These are phyloP conservation scores for Drosophila albomicans DNA, from an alignment of 1,140 invertebrate genomes.

Conservation along the genomic window DNA sequence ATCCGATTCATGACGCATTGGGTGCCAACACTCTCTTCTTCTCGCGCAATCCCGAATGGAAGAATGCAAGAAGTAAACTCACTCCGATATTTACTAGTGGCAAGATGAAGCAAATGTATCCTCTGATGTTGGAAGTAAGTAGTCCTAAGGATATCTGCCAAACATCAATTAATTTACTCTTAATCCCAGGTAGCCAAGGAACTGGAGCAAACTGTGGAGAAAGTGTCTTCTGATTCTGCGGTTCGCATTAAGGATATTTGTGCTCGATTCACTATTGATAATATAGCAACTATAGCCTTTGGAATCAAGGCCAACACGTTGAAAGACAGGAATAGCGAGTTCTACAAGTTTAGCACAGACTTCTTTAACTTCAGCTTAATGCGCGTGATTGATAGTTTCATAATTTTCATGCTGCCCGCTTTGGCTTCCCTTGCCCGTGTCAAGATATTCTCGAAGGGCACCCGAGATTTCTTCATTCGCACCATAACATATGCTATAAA, in stretches of 20 bases:
- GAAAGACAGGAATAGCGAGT: slow-evolving; percentile 84
- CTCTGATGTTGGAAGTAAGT: slow-evolving; percentile 83
- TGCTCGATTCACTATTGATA: slow-evolving; percentile 86
- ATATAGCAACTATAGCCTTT: slow-evolving; percentile 87
- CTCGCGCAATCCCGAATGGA: slow-evolving; percentile 84
- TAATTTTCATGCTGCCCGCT: slow-evolving; percentile 84
- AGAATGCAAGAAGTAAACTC: slow-evolving; percentile 85
- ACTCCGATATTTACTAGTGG: slow-evolving; percentile 86
- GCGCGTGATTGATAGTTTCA: slow-evolving; percentile 85
- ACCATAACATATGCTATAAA: slow-evolving; percentile 74
- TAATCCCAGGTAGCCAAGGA: slow-evolving; percentile 56
- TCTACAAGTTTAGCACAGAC: slow-evolving; percentile 77
- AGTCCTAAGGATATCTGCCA: background rate
- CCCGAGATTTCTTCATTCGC: slow-evolving; percentile 63
- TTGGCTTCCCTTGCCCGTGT: slow-evolving; percentile 49
- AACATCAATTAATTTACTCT: background rate
- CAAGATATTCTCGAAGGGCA: slow-evolving; percentile 61
- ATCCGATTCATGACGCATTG: slow-evolving; percentile 59
- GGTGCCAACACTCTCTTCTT: slow-evolving; percentile 71
- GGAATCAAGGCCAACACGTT: slow-evolving; percentile 86
- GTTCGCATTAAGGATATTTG: slow-evolving; percentile 80
- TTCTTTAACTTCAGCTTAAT: slow-evolving; percentile 86
- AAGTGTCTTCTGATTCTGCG: background rate
- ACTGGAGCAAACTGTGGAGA: slow-evolving; percentile 41
- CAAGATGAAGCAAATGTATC: slow-evolving; percentile 87